These are phyloP conservation scores for Petromus typicus DNA, from an alignment of 2,113 vertebrate species.

Conservation along the genomic window DNA sequence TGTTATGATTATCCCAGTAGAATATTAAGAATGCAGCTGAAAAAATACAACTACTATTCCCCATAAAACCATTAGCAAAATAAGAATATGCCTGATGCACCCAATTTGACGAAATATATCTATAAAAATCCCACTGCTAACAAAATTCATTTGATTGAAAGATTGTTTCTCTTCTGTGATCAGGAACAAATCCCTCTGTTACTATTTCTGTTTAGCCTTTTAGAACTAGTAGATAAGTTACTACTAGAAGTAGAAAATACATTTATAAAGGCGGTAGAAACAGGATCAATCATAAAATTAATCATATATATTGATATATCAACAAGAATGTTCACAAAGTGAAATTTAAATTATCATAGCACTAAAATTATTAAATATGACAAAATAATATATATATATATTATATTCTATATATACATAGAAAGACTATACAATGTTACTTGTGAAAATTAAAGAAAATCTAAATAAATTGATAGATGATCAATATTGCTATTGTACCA, in stretches of 20 bases:
- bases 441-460: neutral
- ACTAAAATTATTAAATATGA: neutral
- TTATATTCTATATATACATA: too few species aligned
- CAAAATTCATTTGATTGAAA: neutral
- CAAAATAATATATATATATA: neutral
- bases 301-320: neutral
- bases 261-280: neutral
- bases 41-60: neutral
- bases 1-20: neutral
- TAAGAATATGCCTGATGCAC: neutral
- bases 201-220: neutral
- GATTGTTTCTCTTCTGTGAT: neutral
- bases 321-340: neutral
- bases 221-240: neutral
- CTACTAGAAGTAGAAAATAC: neutral
- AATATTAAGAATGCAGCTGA: neutral
- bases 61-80: neutral
- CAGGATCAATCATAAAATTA: neutral
- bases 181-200: neutral
- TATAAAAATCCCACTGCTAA: neutral
- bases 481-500: neutral
- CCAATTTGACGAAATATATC: neutral
- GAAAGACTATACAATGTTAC: neutral
- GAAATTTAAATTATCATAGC: neutral
- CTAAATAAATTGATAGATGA: neutral